These are phyloP conservation scores for Vanessa atalanta DNA, from an alignment of 1,140 invertebrate genomes.

Conservation along the genomic window DNA sequence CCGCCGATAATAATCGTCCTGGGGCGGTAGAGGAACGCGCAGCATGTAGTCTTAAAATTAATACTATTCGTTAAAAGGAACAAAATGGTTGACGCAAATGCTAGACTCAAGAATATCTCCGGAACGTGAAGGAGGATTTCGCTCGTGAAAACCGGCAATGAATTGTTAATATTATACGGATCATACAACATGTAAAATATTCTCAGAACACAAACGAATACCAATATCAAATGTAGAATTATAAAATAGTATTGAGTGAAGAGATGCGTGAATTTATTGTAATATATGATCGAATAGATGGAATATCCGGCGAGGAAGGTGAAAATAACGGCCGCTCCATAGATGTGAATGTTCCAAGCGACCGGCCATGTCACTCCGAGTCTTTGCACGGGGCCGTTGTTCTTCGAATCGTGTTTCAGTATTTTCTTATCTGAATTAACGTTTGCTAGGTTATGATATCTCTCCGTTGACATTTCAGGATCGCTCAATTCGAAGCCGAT, in stretches of 20 bases:
- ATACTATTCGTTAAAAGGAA: slow-evolving; percentile 89
- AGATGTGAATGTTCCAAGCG: slow-evolving; percentile 94
- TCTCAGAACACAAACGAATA: slow-evolving; percentile 89
- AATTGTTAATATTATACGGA: slow-evolving; percentile 91
- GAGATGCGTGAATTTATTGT: slow-evolving; percentile 89
- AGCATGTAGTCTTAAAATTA: slow-evolving; percentile 84
- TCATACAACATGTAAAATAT: slow-evolving; percentile 94
- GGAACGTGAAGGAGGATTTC: slow-evolving; percentile 91
- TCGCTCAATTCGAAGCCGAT: slow-evolving; percentile 74
- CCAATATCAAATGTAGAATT: slow-evolving; percentile 89
- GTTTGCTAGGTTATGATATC: slow-evolving; percentile 78
- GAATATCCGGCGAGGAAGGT: slow-evolving; percentile 90
- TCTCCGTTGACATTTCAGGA: slow-evolving; percentile 77
- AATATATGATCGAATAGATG: slow-evolving; percentile 89
- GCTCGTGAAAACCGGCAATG: slow-evolving; percentile 89
- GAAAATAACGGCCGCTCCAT: slow-evolving; percentile 90
- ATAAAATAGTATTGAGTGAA: slow-evolving; percentile 92
- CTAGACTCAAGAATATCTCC: slow-evolving; percentile 90
- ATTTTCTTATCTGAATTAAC: slow-evolving; percentile 78
- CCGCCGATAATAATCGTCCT: slow-evolving; percentile 88
- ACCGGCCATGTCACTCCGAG: slow-evolving; percentile 85
- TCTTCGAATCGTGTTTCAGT: slow-evolving; percentile 69
- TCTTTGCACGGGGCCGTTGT: slow-evolving; percentile 61
- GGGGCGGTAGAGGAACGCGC: slow-evolving; percentile 86
- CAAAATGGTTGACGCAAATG: slow-evolving; percentile 91